These are phyloP conservation scores for Polypterus senegalus DNA, from an alignment of 2,113 vertebrate genomes.

Conservation along the genomic window DNA sequence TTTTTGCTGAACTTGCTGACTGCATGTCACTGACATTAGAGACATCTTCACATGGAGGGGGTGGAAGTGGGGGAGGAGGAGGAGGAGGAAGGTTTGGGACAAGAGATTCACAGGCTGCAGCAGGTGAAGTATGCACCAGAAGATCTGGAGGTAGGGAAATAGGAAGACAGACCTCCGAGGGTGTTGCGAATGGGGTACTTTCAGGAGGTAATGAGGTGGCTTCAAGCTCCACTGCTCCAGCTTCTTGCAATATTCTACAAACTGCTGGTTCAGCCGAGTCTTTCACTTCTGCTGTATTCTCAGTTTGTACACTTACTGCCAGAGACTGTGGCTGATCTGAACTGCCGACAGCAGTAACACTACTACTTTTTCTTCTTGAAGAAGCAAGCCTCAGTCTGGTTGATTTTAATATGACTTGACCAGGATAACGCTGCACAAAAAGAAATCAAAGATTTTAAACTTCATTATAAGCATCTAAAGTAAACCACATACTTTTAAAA, in stretches of 20 bases:
- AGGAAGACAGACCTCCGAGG: constrained; percentile 32
- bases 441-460: background rate
- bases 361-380: constrained; percentile 47
- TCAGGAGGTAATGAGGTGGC: constrained; percentile 47
- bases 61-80: constrained; percentile 22
- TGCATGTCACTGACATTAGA: background rate
- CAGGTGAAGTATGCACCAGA: constrained; percentile 32
- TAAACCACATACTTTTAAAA: too few species aligned
- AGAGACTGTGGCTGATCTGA: constrained; percentile 44
- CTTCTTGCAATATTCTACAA: constrained; percentile 25
- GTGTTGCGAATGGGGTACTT: constrained; percentile 37
- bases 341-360: constrained; percentile 21
- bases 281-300: constrained; percentile 32
- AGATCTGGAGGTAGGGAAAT: constrained; percentile 37
- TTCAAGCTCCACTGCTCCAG: constrained; percentile 40
- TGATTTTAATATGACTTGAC: constrained; percentile 89
- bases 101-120: constrained; percentile 30
- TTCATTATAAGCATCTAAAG: too few species aligned
- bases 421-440: constrained; percentile 67
- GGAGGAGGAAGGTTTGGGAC: constrained; percentile 35
- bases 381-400: constrained; percentile 62
- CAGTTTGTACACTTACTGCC: constrained; percentile 49
- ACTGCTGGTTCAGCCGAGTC: constrained; percentile 37
- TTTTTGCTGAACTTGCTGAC: background rate
- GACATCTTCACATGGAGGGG: constrained; percentile 29